Conservation (phyloP, 2,797 vertebrate species). For the Halcyon chelicuti region DNA sequence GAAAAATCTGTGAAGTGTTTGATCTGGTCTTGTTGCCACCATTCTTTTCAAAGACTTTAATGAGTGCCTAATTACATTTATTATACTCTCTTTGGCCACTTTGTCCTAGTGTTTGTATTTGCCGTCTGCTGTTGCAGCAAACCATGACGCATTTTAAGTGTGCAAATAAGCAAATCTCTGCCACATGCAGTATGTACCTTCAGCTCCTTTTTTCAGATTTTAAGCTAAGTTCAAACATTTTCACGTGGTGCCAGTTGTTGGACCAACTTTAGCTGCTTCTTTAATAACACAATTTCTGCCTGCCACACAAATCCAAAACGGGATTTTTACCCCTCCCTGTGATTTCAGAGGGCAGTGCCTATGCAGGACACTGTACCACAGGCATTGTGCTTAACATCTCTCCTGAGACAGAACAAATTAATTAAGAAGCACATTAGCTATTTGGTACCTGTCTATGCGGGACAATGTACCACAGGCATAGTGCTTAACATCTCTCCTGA, state of each 20-base stretch:
- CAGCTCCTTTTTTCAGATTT: not conserved
- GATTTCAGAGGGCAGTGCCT: not conserved
- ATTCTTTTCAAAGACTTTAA: not conserved
- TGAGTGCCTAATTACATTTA: not conserved
- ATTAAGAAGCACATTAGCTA: conserved; percentile 8
- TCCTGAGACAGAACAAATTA: not conserved
- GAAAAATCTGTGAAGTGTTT: not conserved
- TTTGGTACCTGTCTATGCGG: not conserved
- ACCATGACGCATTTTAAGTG: not conserved
- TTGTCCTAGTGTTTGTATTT: not conserved
- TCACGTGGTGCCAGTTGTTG: not conserved
- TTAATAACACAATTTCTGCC: not conserved
- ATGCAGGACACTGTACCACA: not conserved
- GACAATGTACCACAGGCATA: not conserved
- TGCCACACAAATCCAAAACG: not conserved
- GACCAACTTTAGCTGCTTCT: not conserved
- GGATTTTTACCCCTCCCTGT: not conserved
- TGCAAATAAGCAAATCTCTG: not conserved
- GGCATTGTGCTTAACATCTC: not conserved
- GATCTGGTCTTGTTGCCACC: not conserved
- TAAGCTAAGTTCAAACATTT: not conserved
- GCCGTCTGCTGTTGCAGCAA: not conserved
- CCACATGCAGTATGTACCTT: not conserved
- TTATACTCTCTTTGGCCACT: not conserved
- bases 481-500: not conserved